These are phyloP conservation scores for Limnephilus lunatus DNA, from an alignment of 2,888 invertebrate genomes.

Conservation along the genomic window DNA sequence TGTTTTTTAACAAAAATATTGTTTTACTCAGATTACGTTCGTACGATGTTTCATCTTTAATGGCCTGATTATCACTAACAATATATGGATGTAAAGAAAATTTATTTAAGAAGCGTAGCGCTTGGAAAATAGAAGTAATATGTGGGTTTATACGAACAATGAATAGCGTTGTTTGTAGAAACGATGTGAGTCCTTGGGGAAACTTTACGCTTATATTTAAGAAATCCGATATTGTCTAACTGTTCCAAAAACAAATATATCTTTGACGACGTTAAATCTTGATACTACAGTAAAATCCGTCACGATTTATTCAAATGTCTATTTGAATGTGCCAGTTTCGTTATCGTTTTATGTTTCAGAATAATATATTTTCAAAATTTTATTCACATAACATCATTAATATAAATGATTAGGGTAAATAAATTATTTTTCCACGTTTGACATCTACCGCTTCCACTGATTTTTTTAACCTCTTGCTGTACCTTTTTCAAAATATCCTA, in stretches of 20 bases:
- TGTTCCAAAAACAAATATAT: background rate
- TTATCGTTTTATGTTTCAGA: background rate
- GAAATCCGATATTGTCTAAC: background rate
- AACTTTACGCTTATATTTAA: conserved; percentile 15
- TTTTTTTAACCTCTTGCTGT: background rate
- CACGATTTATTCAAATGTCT: background rate
- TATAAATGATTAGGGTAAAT: background rate
- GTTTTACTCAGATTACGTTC: background rate
- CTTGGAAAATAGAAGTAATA: background rate
- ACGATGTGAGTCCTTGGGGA: background rate
- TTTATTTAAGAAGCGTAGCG: background rate
- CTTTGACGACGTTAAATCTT: background rate
- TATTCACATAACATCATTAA: background rate
- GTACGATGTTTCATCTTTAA: background rate
- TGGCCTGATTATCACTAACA: background rate
- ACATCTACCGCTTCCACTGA: background rate
- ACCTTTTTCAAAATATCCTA: no score
- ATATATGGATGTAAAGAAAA: background rate
- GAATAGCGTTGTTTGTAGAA: background rate
- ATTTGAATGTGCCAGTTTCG: background rate
- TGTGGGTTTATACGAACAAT: background rate
- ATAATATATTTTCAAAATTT: background rate
- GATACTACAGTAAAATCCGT: background rate
- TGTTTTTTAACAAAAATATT: background rate
- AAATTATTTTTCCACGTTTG: background rate